phyloP scores from a whole-genome alignment of 64 coral and sea anemone genomes.

The Orbicella faveolata region DNA sequence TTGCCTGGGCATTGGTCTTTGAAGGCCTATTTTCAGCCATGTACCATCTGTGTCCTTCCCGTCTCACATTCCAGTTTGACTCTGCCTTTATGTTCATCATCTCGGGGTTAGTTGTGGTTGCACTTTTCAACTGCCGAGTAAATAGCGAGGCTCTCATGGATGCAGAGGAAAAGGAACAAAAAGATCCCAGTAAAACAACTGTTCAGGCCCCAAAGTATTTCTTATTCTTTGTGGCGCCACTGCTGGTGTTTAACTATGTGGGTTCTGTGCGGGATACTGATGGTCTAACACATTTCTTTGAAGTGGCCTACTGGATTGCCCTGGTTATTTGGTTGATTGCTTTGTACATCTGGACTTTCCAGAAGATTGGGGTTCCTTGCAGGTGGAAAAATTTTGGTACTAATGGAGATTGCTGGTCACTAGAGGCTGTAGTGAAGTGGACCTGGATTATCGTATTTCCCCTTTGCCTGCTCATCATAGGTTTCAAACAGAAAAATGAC shows the following conservation, averaged over 20 bases:
- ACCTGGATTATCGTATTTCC: slow-evolving; percentile 65
- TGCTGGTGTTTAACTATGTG: slow-evolving; percentile 79
- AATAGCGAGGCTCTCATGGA: background rate
- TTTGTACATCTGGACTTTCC: slow-evolving; percentile 74
- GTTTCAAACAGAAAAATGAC: slow-evolving; percentile 42
- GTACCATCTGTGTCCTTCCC: slow-evolving; percentile 85
- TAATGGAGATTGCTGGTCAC: background rate
- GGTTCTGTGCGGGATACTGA: slow-evolving; percentile 74
- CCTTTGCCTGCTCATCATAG: slow-evolving; percentile 76
- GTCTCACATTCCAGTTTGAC: slow-evolving; percentile 94
- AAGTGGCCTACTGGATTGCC: slow-evolving; percentile 71
- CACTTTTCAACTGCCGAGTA: slow-evolving; percentile 72
- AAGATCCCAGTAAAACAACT: slow-evolving; percentile 58
- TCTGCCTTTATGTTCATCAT: slow-evolving; percentile 96
- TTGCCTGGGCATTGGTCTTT: slow-evolving; percentile 83
- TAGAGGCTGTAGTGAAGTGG: slow-evolving; percentile 59
- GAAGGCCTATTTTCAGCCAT: slow-evolving; percentile 87
- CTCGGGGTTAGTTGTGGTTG: slow-evolving; percentile 73
- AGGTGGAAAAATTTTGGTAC: background rate
- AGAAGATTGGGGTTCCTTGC: slow-evolving; percentile 65
- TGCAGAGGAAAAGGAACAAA: background rate
- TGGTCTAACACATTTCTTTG: slow-evolving; percentile 64
- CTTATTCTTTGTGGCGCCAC: slow-evolving; percentile 86
- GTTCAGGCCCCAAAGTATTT: slow-evolving; percentile 91
- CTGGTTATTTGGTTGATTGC: slow-evolving; percentile 62